Conservation (phyloP, 2,113 vertebrate genomes). For the Synchiropus splendidus region DNA sequence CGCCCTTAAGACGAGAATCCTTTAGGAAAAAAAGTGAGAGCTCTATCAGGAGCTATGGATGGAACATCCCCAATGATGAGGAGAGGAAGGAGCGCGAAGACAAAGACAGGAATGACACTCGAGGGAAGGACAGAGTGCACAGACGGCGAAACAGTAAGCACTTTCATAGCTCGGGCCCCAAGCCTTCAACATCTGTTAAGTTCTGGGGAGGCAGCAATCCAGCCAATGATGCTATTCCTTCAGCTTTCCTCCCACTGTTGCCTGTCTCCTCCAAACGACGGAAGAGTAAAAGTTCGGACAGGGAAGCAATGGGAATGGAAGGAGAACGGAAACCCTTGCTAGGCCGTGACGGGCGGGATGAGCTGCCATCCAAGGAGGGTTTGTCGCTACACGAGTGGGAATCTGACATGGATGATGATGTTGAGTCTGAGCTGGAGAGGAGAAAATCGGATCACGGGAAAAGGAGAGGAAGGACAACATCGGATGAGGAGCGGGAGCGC, state of each 20-base stretch:
- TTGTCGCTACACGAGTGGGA: slow-evolving; percentile 67
- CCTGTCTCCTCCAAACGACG: slow-evolving; percentile 64
- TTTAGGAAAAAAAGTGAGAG: slow-evolving; percentile 66
- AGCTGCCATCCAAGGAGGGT: slow-evolving; percentile 58
- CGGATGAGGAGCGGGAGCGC: slow-evolving; percentile 64
- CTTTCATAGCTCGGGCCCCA: slow-evolving; percentile 49
- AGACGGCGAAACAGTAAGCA: slow-evolving; percentile 51
- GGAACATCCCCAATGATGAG: slow-evolving; percentile 58
- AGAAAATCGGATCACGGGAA: slow-evolving; percentile 44
- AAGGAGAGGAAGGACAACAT: slow-evolving; percentile 51
- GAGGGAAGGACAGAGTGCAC: slow-evolving; percentile 49
- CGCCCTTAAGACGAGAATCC: slow-evolving; percentile 55
- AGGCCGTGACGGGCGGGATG: slow-evolving; percentile 43
- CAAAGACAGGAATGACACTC: slow-evolving; percentile 50
- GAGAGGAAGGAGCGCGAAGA: slow-evolving; percentile 54
- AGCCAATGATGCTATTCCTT: slow-evolving; percentile 50
- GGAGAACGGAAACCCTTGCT: slow-evolving; percentile 64
- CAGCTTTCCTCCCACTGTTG: slow-evolving; percentile 64
- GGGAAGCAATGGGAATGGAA: slow-evolving; percentile 51
- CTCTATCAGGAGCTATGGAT: slow-evolving; percentile 61
- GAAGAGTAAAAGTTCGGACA: slow-evolving; percentile 63
- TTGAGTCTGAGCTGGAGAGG: slow-evolving; percentile 53
- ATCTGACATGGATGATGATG: slow-evolving; percentile 50
- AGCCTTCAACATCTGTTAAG: slow-evolving; percentile 63
- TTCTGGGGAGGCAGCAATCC: slow-evolving; percentile 62